Evolutionary conservation across 2,113 vertebrate species (phyloP).

Genomic region (Ceuthmochares aereus): DNA sequence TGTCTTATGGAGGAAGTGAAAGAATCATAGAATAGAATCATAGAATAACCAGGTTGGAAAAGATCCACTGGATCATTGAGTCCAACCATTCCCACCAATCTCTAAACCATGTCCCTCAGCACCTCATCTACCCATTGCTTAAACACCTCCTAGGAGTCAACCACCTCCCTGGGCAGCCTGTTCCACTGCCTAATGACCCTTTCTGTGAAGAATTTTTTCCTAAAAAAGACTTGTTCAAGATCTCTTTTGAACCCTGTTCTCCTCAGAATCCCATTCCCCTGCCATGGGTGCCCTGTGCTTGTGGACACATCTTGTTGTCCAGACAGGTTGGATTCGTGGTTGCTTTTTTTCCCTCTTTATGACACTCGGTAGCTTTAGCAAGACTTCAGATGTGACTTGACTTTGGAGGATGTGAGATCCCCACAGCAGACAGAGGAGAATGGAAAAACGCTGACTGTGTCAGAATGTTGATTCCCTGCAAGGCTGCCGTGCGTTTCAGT

Average conservation of each 20-base stretch:
- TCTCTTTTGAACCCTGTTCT: background rate
- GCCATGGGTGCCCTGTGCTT: fast-evolving
- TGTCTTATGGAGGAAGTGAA: background rate
- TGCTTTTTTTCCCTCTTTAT: background rate
- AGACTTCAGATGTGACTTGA: background rate
- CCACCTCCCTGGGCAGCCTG: too few relatives aligned
- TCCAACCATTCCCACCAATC: too few relatives aligned
- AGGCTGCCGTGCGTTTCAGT: fast-evolving
- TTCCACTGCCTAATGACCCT: too few relatives aligned
- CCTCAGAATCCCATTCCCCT: background rate
- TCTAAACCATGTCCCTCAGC: too few relatives aligned
- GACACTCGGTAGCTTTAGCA: background rate
- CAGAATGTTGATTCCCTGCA: fast-evolving
- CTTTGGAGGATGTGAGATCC: background rate
- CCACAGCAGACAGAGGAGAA: background rate
- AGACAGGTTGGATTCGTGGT: background rate
- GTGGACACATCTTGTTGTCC: background rate
- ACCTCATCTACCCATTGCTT: too few relatives aligned
- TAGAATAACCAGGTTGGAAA: too few relatives aligned
- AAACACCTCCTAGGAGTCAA: too few relatives aligned
- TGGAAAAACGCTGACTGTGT: fast-evolving
- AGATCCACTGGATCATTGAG: too few relatives aligned
- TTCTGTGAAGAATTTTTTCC: too few relatives aligned
- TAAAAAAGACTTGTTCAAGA: background rate
- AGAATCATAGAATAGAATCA: too few relatives aligned